Base-by-base conservation (phyloP, 2,113 vertebrate species). In the Aptenodytes forsteri region DNA sequence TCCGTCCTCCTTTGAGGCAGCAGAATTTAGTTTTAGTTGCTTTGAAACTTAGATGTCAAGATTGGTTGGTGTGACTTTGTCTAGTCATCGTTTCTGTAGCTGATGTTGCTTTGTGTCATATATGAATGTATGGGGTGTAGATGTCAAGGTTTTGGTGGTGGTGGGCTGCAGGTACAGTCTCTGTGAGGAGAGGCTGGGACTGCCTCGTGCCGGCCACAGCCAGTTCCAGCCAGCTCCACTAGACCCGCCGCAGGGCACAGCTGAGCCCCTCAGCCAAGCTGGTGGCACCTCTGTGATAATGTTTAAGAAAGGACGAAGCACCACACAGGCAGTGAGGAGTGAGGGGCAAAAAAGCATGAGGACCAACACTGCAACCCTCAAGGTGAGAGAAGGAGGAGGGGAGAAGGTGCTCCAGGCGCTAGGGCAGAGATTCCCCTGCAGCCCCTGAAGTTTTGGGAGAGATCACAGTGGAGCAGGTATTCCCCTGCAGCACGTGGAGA, bases 241-340 rank as follows among this genome's bases (percentile, higher is more conserved):
- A 10, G 20, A 30, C 9, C 13, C 10, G 25, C 23, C 0, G 0
- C 54, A 34, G 61, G 18, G 26, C 40, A 30, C 10, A 6, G 42
- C n/a, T 73, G n/a, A 61, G 46, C 26, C 59, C 30, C 23, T 61
- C 26, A 52, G 82, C 44, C 1, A 3, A 47, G 34, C 34, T 71
- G 62, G 11, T 58, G 38, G 13, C n/a, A 82, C 30, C 22, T 71
- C 21, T 76, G 34, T 2, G 3, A 12, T 59, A 34, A 22, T 17
- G 22, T 49, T 91, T 61, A 34, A 55, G 58, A 55, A 83, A 66
- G 66, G 52, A 72, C 22, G 72, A 59, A 90, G 52, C 34, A 50
- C 50, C 38, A 49, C 16, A 10, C 16, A 46, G 50, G 38, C 29
- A 64, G 7, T 32, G 62, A 90, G 46, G 19, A 71, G 20, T 6